phyloP scores from a whole-genome alignment of 2,797 vertebrate species.

The Orestias chungarensis region DNA sequence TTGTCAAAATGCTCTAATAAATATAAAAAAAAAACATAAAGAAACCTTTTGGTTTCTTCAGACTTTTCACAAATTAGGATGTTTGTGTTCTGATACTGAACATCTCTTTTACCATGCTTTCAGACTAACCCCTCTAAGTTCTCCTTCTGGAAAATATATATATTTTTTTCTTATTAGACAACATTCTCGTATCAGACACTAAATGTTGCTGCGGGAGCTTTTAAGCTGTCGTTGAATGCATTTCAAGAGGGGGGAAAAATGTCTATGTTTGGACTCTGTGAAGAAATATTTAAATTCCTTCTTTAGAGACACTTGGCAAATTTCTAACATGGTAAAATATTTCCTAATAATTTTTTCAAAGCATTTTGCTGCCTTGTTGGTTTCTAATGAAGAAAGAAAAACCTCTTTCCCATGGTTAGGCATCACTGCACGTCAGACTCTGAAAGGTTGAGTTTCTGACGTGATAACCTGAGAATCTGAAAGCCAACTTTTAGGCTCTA shows the following conservation, averaged over 20 bases:
- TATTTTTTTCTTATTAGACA: neutral
- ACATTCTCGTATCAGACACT: neutral
- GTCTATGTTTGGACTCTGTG: neutral
- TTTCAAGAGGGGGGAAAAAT: neutral
- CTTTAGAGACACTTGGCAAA: slow-evolving; percentile 9
- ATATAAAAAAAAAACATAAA: too few relatives aligned
- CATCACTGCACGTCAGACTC: slow-evolving; percentile 52
- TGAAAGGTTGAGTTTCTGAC: slow-evolving; percentile 48
- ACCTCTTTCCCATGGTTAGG: slow-evolving; percentile 18
- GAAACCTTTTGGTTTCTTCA: neutral
- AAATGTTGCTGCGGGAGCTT: neutral
- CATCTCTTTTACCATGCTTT: neutral
- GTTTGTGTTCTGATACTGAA: neutral
- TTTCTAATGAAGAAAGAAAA: neutral
- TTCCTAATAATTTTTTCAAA: slow-evolving; percentile 38
- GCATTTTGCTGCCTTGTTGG: slow-evolving; percentile 44
- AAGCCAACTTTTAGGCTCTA: slow-evolving; percentile 37
- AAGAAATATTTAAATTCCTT: slow-evolving; percentile 13
- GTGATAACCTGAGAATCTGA: slow-evolving; percentile 48
- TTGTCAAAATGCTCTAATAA: too few relatives aligned
- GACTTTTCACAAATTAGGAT: too few relatives aligned
- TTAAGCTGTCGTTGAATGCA: neutral
- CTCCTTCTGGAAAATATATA: neutral
- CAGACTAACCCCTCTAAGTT: neutral
- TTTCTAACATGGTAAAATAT: slow-evolving; percentile 1